phyloP scores from a whole-genome alignment of 2,888 invertebrate species.

The Macrosoma leucophasiata region DNA sequence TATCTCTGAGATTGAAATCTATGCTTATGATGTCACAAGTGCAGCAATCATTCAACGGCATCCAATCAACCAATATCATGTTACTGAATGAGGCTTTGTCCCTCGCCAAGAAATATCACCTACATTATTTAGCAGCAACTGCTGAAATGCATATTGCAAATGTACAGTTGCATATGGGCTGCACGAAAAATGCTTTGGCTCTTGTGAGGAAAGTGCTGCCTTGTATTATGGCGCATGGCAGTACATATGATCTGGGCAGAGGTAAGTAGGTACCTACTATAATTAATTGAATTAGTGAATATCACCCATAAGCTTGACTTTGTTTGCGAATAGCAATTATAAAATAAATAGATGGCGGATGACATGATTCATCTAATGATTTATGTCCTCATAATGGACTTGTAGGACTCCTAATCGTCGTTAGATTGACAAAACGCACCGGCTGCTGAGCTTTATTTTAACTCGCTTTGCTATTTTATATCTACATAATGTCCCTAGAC shows the following conservation, averaged over 20 bases:
- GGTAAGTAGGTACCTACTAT: slow-evolving; percentile 56
- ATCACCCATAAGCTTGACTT: too few relatives aligned
- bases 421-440: too few relatives aligned
- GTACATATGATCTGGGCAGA: slow-evolving; percentile 86
- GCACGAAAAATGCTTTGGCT: slow-evolving; percentile 84
- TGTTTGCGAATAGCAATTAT: too few relatives aligned
- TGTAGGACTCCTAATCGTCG: too few relatives aligned
- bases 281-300: too few relatives aligned
- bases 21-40: slow-evolving; percentile 81
- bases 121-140: slow-evolving; percentile 84
- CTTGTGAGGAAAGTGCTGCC: slow-evolving; percentile 82
- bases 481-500: too few relatives aligned
- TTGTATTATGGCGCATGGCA: slow-evolving; percentile 86
- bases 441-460: too few relatives aligned
- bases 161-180: slow-evolving; percentile 83
- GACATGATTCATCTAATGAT: too few relatives aligned
- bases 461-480: too few relatives aligned
- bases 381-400: too few relatives aligned
- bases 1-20: slow-evolving; percentile 77
- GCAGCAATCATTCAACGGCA: slow-evolving; percentile 76
- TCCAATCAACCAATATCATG: slow-evolving; percentile 72
- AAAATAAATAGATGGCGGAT: too few relatives aligned
- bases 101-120: slow-evolving; percentile 82
- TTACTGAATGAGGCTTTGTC: slow-evolving; percentile 82
- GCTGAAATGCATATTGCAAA: slow-evolving; percentile 88